Base-by-base conservation (phyloP, 2,888 invertebrate genomes). In the Stenichneumon culpator region DNA sequence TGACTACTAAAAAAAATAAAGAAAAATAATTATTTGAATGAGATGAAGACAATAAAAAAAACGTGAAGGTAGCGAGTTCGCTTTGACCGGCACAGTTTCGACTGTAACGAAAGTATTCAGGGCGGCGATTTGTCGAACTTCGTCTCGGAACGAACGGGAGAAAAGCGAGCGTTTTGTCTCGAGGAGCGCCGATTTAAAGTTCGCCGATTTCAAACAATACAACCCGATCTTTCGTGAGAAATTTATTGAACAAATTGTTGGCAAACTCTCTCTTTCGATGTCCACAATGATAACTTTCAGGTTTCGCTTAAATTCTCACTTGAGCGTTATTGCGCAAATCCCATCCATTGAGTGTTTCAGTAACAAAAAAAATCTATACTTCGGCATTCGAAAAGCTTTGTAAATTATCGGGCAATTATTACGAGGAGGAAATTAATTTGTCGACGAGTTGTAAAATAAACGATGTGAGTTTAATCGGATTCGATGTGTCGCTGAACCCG, bases 171-270 rank as follows among this genome's bases (percentile, higher is more conserved):
- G 28, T 32, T 63, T 63, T 22, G 77, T 67, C 54, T 67, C 77
- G 50, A 67, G 77, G 39, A 39, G 65, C 4, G 22, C 16, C 65
- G 54, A 39, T 67, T 39, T 25, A 77, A 67, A 54, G 54, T 67
- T 77, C 25, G 44, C 67, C 39, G 67, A 77, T 77, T 67, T 32
- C 36, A 67, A 67, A 50, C n/a, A 54, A 63, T 16, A 63, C 4
- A 11, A 14, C 5, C 63, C 5, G 28, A 63, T 5, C n/a, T 63
- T 32, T 63, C 63, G 28, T n/a, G 63, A n/a, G 32, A 32, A 32
- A 16, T 63, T 32, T 3, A 63, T 32, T n/a, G 1, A 16, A 5
- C n/a, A 28, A 63, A 16, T 28, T 5, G 63, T 63, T 7, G 22
- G 14, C 25, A 25, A 57, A 57, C 22, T 22, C 9, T 22, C 22